Evolutionary conservation across 2,113 vertebrate genomes (phyloP), one percentile per base, ranked within the genome.

Genomic region (Brachirus orientalis): DNA sequence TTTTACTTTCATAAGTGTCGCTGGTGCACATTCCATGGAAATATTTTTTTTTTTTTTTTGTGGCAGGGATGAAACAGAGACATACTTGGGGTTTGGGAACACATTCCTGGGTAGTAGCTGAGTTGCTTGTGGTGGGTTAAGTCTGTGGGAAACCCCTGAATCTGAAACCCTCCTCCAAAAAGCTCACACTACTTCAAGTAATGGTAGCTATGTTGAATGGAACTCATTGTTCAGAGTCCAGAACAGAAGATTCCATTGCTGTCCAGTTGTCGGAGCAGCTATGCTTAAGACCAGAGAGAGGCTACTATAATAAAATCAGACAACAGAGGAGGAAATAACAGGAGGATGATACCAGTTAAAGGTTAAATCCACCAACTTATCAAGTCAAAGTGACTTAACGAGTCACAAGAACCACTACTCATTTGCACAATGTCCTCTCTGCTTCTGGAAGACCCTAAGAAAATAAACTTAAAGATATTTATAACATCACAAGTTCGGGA

Each of bases 101-200:
- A 88, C 87, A 90, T 93, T 89, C 87, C 80, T 74, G 77, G 76
- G 85, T 72, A 79, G 69, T 45, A 75, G 82, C 83, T 36, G 63
- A 80, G 72, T 75, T 71, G 86, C 74, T 84, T 73, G 61, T 62
- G 46, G 79, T 72, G 83, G 91, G 90, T 91, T 86, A 81, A 87
- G 77, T 86, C 82, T 86, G 85, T 85, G 90, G 87, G 88, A 92
- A 92, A 89, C 79, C 85, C 75, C 83, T 84, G 73, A 82, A 80
- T 86, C 20, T 59, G 72, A 86, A 85, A 58, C 76, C 67, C 58
- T 57, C 63, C 57, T 40, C 56, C 43, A 65, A 69, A 72, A 77
- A 86, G 73, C 51, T 68, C 78, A 83, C 75, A 86, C 62, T 71
- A 78, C 79, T 75, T 72, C 55, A 75, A 87, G 68, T 75, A 56